Evolutionary conservation across 2,113 vertebrate species (phyloP).

Genomic region (Pterocles orientalis): DNA sequence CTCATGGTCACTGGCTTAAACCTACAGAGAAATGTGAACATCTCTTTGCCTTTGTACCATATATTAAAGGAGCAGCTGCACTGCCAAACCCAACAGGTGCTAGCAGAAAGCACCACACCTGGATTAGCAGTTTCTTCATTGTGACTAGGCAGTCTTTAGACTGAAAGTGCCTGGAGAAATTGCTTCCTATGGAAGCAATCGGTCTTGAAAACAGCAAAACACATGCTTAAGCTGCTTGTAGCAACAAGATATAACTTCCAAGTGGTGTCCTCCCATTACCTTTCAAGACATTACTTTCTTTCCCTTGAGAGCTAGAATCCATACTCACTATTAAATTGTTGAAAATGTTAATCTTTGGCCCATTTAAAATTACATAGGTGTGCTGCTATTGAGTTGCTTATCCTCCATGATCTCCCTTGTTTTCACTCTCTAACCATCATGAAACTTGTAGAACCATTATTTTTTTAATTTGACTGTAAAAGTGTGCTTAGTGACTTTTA

Average conservation of each 20-base stretch:
- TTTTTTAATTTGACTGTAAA: neutral
- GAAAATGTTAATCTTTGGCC: neutral
- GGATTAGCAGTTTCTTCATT: neutral
- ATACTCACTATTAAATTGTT: neutral
- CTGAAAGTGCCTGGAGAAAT: neutral
- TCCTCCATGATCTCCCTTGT: neutral
- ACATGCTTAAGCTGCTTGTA: neutral
- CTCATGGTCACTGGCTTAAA: neutral
- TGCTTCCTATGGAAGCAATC: neutral
- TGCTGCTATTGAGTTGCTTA: neutral
- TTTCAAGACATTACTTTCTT: neutral
- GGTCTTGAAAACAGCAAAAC: neutral
- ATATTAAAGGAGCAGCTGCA: neutral
- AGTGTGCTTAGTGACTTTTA: neutral
- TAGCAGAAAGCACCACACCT: neutral
- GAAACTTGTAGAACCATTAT: neutral
- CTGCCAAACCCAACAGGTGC: neutral
- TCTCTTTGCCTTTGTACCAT: neutral
- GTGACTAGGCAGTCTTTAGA: neutral
- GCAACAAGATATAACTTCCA: neutral
- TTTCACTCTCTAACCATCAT: neutral
- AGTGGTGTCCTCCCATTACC: neutral
- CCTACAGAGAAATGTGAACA: neutral
- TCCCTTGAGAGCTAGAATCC: neutral
- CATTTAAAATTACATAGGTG: neutral